phyloP scores from a whole-genome alignment of 2,113 vertebrate genomes.

The Hassar affinis region DNA sequence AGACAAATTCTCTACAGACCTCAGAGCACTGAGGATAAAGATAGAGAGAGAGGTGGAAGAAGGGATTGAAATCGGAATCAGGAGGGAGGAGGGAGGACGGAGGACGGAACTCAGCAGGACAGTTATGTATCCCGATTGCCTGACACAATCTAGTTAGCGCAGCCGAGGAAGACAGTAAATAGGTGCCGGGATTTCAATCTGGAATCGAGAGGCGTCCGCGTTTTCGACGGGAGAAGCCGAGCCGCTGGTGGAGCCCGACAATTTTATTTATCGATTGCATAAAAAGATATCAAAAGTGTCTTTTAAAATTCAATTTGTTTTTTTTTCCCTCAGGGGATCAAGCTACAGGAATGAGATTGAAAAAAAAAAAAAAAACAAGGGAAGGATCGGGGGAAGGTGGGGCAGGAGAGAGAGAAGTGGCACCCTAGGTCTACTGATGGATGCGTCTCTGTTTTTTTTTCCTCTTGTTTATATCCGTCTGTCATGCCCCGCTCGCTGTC shows the following conservation, averaged over 20 bases:
- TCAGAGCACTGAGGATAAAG: conserved; percentile 67
- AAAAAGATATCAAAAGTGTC: conserved; percentile 66
- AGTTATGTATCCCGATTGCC: conserved; percentile 66
- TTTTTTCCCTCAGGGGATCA: conserved; percentile 62
- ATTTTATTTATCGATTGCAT: conserved; percentile 70
- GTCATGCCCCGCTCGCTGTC: conserved; percentile 21
- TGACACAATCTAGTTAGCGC: conserved; percentile 61
- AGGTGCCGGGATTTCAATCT: conserved; percentile 74
- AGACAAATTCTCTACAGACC: conserved; percentile 77
- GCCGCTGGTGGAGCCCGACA: conserved; percentile 70
- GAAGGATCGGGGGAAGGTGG: background rate
- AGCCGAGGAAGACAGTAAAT: conserved; percentile 67
- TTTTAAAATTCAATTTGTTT: conserved; percentile 72
- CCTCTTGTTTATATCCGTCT: conserved; percentile 21
- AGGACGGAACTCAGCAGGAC: background rate
- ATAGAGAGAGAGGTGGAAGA: conserved; percentile 55
- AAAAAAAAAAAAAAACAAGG: conserved; percentile 7
- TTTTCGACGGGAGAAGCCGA: conserved; percentile 29
- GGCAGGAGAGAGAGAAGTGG: conserved; percentile 20
- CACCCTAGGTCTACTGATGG: conserved; percentile 50
- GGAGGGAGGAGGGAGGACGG: background rate
- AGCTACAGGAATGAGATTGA: conserved; percentile 46
- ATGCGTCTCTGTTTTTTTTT: conserved; percentile 60
- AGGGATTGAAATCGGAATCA: conserved; percentile 6
- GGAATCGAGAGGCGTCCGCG: conserved; percentile 19